These are phyloP conservation scores for Drosophila novamexicana DNA, from an alignment of 1,140 invertebrate genomes.

Conservation along the genomic window DNA sequence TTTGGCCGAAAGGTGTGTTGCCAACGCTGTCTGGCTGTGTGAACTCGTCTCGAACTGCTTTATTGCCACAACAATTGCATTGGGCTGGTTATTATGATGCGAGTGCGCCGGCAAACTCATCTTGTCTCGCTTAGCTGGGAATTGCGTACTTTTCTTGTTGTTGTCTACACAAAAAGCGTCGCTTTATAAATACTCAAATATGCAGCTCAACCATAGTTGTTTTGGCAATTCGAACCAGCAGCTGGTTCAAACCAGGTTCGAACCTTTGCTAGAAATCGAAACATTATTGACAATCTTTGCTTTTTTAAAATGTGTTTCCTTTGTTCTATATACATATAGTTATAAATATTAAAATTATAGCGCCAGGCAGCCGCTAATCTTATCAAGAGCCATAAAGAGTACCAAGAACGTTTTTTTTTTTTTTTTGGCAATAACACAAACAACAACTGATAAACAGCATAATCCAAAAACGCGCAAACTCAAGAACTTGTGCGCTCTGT, in stretches of 20 bases:
- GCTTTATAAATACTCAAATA: not conserved
- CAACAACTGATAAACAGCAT: constrained; percentile 47
- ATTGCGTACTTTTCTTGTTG: not conserved
- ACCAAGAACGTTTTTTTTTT: not conserved
- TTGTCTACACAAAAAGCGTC: too few relatives aligned
- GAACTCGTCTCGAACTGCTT: constrained; percentile 37
- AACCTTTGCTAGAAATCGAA: too few relatives aligned
- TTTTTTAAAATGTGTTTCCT: too few relatives aligned
- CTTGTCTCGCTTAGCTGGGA: constrained; percentile 25
- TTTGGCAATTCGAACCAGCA: too few relatives aligned
- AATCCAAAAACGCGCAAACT: constrained; percentile 27
- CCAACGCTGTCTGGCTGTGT: constrained; percentile 48
- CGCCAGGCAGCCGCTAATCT: constrained; percentile 4
- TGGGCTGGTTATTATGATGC: constrained; percentile 21
- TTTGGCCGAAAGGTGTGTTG: constrained; percentile 27
- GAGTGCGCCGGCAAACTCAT: constrained; percentile 19
- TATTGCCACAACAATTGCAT: constrained; percentile 45
- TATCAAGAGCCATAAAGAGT: constrained; percentile 11
- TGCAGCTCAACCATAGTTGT: too few relatives aligned
- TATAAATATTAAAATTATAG: not conserved
- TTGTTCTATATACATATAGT: not conserved
- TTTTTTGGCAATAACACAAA: constrained; percentile 7
- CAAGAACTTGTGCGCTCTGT: constrained; percentile 14
- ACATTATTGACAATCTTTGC: too few relatives aligned
- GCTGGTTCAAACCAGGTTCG: too few relatives aligned